phyloP scores from a whole-genome alignment of 1,140 invertebrate genomes.

The Oreohelix idahoensis region DNA sequence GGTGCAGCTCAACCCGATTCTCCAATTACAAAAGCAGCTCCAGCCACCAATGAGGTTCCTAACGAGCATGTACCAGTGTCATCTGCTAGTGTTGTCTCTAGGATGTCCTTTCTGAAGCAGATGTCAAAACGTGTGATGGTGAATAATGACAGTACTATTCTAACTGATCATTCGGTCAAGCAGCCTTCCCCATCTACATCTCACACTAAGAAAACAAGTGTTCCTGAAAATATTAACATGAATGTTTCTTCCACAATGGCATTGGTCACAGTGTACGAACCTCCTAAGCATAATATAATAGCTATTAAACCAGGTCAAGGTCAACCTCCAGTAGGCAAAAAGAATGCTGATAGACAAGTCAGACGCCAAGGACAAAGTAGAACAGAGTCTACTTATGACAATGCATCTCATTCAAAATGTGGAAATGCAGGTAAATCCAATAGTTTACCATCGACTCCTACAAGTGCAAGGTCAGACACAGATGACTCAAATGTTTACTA shows the following conservation, averaged over 20 bases:
- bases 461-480: neutral
- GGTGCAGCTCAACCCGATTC: neutral
- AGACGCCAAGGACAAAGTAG: neutral
- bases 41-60: neutral
- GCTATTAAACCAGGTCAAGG: neutral
- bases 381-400: neutral
- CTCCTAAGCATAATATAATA: neutral
- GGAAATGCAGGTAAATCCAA: neutral
- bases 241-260: neutral
- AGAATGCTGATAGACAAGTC: too few species aligned
- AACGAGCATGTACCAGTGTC: neutral
- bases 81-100: neutral
- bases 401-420: neutral
- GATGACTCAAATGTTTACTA: neutral
- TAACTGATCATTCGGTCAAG: neutral
- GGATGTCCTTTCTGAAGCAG: neutral
- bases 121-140: neutral
- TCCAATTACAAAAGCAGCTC: neutral
- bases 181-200: neutral
- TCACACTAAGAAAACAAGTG: neutral
- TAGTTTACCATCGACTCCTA: neutral
- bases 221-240: neutral
- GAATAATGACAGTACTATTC: neutral
- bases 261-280: neutral
- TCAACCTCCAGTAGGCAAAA: neutral